Percentiles rank a stretch among this genome's conserved stretches.
Conservation (phyloP, 2,888 invertebrate species). For the Lycophotia porphyrea region DNA sequence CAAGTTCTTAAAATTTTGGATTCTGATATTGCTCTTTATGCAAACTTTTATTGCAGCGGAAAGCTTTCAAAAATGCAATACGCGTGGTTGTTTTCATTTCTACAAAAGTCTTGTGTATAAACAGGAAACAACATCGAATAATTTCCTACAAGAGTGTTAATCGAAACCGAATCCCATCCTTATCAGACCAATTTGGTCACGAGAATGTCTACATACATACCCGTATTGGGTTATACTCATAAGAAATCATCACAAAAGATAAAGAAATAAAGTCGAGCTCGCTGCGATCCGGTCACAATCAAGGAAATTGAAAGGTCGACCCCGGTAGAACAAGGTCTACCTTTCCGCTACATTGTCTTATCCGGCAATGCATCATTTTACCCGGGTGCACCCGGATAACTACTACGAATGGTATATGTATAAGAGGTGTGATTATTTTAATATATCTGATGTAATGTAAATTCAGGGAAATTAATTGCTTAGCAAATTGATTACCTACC, state of each 20-base stretch:
- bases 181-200: slow-evolving; percentile 57
- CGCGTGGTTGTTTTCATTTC: not conserved
- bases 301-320: slow-evolving; percentile 87
- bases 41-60: slow-evolving; percentile 26
- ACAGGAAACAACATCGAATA: slow-evolving; percentile 14
- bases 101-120: not conserved
- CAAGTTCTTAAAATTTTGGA: slow-evolving; percentile 27
- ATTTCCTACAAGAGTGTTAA: slow-evolving; percentile 39
- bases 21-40: slow-evolving; percentile 20
- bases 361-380: slow-evolving; percentile 83
- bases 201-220: slow-evolving; percentile 61
- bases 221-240: slow-evolving; percentile 65
- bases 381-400: slow-evolving; percentile 74
- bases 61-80: slow-evolving; percentile 46
- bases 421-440: slow-evolving; percentile 73
- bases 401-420: slow-evolving; percentile 56
- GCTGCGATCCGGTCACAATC: slow-evolving; percentile 75
- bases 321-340: slow-evolving; percentile 74
- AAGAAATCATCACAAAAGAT: slow-evolving; percentile 76
- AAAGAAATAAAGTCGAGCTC: slow-evolving; percentile 76
- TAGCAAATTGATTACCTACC: not conserved
- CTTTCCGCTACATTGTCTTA: slow-evolving; percentile 84
- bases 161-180: slow-evolving; percentile 24
- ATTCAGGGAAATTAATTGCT: not conserved
- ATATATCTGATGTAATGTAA: slow-evolving; percentile 49